These are phyloP conservation scores for Exaiptasia diaphana DNA, from an alignment of 64 coral and sea anemone species.

Conservation along the genomic window DNA sequence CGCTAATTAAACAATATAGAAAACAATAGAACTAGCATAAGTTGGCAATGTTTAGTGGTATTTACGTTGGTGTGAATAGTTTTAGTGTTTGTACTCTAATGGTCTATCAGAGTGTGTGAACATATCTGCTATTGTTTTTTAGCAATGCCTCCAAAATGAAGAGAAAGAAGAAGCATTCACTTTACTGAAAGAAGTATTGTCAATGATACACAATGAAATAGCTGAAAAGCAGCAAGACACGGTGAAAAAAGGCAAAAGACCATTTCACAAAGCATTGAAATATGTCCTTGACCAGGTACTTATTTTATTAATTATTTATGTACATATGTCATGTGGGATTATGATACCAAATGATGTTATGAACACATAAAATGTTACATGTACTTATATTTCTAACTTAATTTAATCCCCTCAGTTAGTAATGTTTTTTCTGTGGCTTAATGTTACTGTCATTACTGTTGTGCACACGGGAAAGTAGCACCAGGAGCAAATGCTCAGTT, in stretches of 20 bases:
- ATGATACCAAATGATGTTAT: too few species aligned
- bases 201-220: conserved; percentile 7
- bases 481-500: too few species aligned
- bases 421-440: too few species aligned
- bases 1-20: too few species aligned
- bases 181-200: conserved; percentile 2
- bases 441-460: too few species aligned
- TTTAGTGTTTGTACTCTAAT: not conserved
- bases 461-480: too few species aligned
- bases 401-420: too few species aligned
- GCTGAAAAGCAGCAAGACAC: conserved; percentile 1
- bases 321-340: too few species aligned
- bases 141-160: conserved; percentile 19
- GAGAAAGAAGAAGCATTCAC: conserved; percentile 6
- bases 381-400: too few species aligned
- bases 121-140: not conserved
- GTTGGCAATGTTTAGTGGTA: not conserved
- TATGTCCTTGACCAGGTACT: not conserved
- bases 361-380: too few species aligned
- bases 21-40: too few species aligned
- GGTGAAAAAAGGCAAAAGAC: not conserved
- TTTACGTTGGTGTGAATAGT: not conserved
- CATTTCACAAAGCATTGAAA: not conserved
- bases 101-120: not conserved
- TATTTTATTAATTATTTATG: too few species aligned